Base-by-base conservation (phyloP, 2,797 vertebrate genomes). In the Choloepus didactylus region DNA sequence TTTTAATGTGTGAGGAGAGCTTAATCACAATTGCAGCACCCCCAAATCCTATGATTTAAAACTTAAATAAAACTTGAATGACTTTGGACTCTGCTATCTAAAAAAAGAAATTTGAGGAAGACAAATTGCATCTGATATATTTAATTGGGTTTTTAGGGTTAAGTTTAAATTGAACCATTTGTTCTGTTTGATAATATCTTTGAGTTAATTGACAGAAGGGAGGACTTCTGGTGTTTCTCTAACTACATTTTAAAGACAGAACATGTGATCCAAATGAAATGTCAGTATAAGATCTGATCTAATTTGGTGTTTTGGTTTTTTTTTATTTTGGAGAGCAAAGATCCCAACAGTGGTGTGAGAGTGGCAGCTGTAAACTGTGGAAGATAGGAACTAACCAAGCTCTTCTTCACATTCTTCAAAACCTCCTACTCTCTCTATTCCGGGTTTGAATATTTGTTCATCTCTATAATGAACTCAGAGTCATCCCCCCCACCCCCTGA, bases 141-240 rank as follows among this genome's bases (percentile, higher is more conserved):
- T 87, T 95, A 49, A 49, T 49, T 49, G 77, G 80, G 38, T 93
- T 95, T 92, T 92, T 84, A 77, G 46, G n/a, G n/a, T 95, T 76
- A 95, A 56, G 56, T 92, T 96, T 79, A 89, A 95, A 95, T 95
- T 60, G 92, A 79, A 72, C 73, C 49, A 87, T 95, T 94, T 90
- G 41, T 97, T 87, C 87, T 69, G 8, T 29, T 87, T 95, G 86
- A 93, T 93, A 92, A 29, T 75, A 82, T 95, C 79, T 69, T 85
- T 94, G 10, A 60, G 84, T 75, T 97, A 94, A 97, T 88, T 95
- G 82, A 95, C 81, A 90, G n/a, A 87, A 51, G 19, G 6, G n/a
- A 94, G 44, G 87, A 76, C 72, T 91, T 96, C 91, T 94, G 93
- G 67, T 96, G 49, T 93, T 93, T 87, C 79, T 97, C 93, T 87